Conservation (phyloP, 37 sponge, comb jelly and placozoan genomes). For the Corticium candelabrum region DNA sequence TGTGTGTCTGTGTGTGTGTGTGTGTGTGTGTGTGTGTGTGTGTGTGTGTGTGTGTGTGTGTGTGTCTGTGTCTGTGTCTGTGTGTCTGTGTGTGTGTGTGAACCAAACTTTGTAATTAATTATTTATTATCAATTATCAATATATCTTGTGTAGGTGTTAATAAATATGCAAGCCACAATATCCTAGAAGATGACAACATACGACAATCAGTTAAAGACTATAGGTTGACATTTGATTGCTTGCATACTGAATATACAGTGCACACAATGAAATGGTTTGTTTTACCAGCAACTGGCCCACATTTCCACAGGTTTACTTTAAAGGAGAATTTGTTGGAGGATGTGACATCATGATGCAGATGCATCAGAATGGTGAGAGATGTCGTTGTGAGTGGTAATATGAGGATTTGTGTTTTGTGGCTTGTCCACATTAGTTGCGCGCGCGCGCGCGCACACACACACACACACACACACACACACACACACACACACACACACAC, state of each 20-base stretch:
- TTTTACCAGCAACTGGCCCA: constrained; percentile 70
- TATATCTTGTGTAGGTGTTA: constrained; percentile 37
- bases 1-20: no score
- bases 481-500: no score
- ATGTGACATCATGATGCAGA: constrained; percentile 81
- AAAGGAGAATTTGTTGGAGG: constrained; percentile 95
- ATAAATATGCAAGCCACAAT: constrained; percentile 56
- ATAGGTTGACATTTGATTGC: constrained; percentile 38
- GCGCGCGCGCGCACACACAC: no score
- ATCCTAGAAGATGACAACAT: constrained; percentile 82
- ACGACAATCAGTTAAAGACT: constrained; percentile 78
- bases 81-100: no score
- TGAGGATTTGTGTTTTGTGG: not conserved
- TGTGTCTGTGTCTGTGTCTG: no score
- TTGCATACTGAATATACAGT: constrained; percentile 7
- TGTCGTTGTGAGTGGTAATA: not conserved
- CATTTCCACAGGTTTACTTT: constrained; percentile 90
- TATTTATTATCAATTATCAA: not conserved
- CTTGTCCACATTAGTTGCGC: no score
- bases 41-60: no score
- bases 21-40: no score
- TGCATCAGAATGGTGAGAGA: constrained; percentile 75
- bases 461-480: no score
- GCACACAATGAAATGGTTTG: not conserved
- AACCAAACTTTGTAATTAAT: no score